Base-by-base conservation (phyloP, 2,113 vertebrate genomes). In the Tympanuchus pallidicinctus region DNA sequence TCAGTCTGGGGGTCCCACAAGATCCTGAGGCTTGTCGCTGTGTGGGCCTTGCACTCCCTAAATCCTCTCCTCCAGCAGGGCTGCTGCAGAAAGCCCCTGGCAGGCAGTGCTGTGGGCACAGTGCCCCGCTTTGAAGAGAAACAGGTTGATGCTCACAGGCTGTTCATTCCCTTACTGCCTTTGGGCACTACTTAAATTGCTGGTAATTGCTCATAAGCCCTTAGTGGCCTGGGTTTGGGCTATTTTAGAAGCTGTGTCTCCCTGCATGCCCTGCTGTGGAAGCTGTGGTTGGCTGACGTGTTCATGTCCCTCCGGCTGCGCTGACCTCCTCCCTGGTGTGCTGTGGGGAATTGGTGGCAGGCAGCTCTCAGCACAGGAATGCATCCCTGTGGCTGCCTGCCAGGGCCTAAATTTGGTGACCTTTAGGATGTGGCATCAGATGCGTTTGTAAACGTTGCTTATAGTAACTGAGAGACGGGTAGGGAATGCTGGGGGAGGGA, bases 181-280 rank as follows among this genome's bases (percentile, higher is more conserved):
- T 83, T 88, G 72, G 82, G 79, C 70, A 74, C 0, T 5, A 76
- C 48, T 95, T 86, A 89, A 94, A 88, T 93, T 90, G 86, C 79
- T 86, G 70, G 73, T 94, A 95, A 90, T 96, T 91, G 72, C 76
- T 94, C 75, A 8, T 21, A 94, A 95, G 93, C 90, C 73, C 79
- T 86, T 32, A 64, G 74, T 86, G 70, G 69, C 80, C 1, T 3
- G 21, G 40, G 21, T 59, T 56, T 40, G 32, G 57, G 65, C 86
- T 95, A 95, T 95, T 96, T 94, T 91, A 91, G 93, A 91, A 96
- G 63, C 88, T 57, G 52, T 47, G 78, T 90, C 88, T 91, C 93
- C 80, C 90, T 90, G 80, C 77, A 83, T 95, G 86, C 86, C 91
- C 95, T 88, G 94, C 88, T 96, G 96, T 97, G 93, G 94, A 95